Evolutionary conservation across 2,797 vertebrate species (phyloP).

Genomic region (Mormyrus proboscirostris): DNA sequence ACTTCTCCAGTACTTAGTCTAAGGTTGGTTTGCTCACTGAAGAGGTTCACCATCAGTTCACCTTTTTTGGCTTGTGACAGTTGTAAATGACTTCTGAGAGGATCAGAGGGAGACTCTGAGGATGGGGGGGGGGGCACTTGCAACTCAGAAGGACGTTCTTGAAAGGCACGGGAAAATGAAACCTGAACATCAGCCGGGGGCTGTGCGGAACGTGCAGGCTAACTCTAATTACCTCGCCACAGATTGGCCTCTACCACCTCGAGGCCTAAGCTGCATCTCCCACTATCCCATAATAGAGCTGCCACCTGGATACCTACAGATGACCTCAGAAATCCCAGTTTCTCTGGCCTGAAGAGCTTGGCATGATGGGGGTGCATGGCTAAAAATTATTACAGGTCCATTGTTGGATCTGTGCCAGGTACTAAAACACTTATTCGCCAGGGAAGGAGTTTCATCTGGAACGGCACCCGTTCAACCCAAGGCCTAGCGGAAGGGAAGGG

Average conservation of each 20-base stretch:
- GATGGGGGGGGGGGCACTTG: constrained; percentile 9
- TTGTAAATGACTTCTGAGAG: not conserved
- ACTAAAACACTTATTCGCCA: constrained; percentile 7
- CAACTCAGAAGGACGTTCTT: not conserved
- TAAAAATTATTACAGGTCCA: constrained; percentile 21
- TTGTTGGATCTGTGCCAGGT: constrained; percentile 16
- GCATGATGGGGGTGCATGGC: constrained; percentile 12
- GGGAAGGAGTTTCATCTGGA: not conserved
- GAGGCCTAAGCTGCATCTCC: not conserved
- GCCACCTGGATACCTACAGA: not conserved
- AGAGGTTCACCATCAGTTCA: constrained; percentile 22
- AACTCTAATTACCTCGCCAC: not conserved
- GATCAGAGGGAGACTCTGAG: constrained; percentile 26
- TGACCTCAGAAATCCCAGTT: constrained; percentile 20
- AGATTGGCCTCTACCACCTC: not conserved
- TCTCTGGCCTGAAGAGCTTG: constrained; percentile 15
- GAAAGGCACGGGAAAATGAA: not conserved
- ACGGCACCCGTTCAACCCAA: not conserved
- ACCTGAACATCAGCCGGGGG: not conserved
- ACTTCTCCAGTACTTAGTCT: constrained; percentile 42
- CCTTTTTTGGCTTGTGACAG: constrained; percentile 34
- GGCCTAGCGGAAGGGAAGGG: not conserved
- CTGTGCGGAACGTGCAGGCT: not conserved
- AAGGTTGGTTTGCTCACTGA: constrained; percentile 20
- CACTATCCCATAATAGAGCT: constrained; percentile 5